Evolutionary conservation across 1,140 invertebrate genomes (phyloP), one percentile per base, ranked within the genome.

Genomic region (Plectrocnemia conspersa): DNA sequence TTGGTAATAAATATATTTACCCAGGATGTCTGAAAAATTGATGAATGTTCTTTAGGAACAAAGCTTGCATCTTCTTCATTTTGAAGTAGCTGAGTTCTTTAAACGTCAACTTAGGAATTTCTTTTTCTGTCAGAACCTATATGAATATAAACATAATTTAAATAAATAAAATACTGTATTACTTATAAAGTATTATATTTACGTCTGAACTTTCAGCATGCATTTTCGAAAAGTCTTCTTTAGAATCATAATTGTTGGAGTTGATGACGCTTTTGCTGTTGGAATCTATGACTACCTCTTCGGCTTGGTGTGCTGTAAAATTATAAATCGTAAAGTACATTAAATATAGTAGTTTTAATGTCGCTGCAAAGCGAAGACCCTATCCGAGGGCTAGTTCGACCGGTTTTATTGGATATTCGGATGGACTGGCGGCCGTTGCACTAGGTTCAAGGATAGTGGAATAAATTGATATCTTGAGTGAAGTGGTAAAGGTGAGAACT

Each of bases 11-110:
- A 44, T 33, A n/a, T 33, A 48, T 21, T 78, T 76, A 85, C 83
- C 80, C 79, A 7, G 82, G 80, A 74, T 85, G 80, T 53, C 83
- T 74, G 0, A 79, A 62, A 33, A 85, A 80, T 66, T 85, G 82
- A 15, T 82, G 70, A 46, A 77, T 64, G 59, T 83, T 85, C 64
- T 86, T 86, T 6, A 76, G 76, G 63, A 82, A 71, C 0, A 82
- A 66, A 3, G 81, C 80, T 44, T 72, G 73, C 40, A 13, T 54
- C 18, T 49, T 59, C 16, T 21, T 59, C 16, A 36, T 64, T 64
- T 58, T 65, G 53, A 40, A 50, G 59, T 23, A 48, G 48, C 15
- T 52, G 25, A 48, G 58, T 61, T 36, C 36, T 13, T 16, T 33
- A 32, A 9, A 32, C 13, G 11, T 48, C 3, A 32, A 48, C 18